These are phyloP conservation scores for Nomada hirtipes DNA, from an alignment of 2,888 invertebrate genomes.

Conservation along the genomic window DNA sequence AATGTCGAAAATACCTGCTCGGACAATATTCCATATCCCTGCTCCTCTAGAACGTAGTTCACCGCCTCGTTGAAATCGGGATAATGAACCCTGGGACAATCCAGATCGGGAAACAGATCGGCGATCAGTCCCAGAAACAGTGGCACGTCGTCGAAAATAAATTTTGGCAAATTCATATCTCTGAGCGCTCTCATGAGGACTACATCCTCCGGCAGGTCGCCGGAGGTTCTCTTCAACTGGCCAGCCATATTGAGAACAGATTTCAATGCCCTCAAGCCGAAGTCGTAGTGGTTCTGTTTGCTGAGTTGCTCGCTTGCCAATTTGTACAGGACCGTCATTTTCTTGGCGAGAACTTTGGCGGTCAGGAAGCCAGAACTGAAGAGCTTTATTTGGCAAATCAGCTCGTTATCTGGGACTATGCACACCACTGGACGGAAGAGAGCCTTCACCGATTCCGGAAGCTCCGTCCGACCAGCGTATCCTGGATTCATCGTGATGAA, in stretches of 20 bases:
- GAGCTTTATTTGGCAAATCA: slow-evolving; percentile 96
- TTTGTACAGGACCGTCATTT: slow-evolving; percentile 96
- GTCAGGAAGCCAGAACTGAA: slow-evolving; percentile 96
- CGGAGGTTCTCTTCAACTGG: slow-evolving; percentile 91
- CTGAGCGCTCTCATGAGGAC: slow-evolving; percentile 95
- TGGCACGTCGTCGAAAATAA: slow-evolving; percentile 96
- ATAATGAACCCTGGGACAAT: slow-evolving; percentile 94
- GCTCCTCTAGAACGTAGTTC: slow-evolving; percentile 87
- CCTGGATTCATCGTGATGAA: slow-evolving; percentile 99
- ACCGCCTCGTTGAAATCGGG: slow-evolving; percentile 94
- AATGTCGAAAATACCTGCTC: slow-evolving; percentile 87
- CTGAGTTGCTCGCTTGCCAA: slow-evolving; percentile 95
- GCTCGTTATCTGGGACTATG: slow-evolving; percentile 95
- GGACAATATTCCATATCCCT: slow-evolving; percentile 89
- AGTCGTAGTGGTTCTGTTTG: slow-evolving; percentile 97
- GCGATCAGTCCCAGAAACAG: slow-evolving; percentile 94
- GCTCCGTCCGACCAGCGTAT: slow-evolving; percentile 95
- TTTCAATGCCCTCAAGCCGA: slow-evolving; percentile 96
- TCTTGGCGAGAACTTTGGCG: slow-evolving; percentile 95
- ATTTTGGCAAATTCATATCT: slow-evolving; percentile 97
- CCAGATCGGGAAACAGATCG: slow-evolving; percentile 95
- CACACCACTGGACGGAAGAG: slow-evolving; percentile 96
- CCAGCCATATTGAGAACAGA: slow-evolving; percentile 97
- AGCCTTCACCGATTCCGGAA: slow-evolving; percentile 96
- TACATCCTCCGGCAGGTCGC: slow-evolving; percentile 92